Evolutionary conservation across 1,140 invertebrate genomes (phyloP), one percentile per base, ranked within the genome.

Genomic region (Augochlora pura): DNA sequence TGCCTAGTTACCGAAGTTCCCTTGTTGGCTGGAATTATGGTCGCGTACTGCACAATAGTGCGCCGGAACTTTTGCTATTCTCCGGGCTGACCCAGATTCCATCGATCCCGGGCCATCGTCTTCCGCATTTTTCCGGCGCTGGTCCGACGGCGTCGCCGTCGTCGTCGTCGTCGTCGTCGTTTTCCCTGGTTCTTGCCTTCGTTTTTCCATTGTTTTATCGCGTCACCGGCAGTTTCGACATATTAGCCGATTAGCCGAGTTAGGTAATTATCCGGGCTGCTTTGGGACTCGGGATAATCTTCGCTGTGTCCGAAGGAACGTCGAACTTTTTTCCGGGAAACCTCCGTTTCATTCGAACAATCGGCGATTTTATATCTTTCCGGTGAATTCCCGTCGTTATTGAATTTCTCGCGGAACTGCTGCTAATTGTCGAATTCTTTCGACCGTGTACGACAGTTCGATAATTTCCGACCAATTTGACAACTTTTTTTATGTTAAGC

Each of bases 21-120:
- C 46, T 72, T 72, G 54, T 82, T 74, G 70, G 49, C 59, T 59
- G 65, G 68, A 82, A 80, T 80, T 82, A 82, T 65, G 77, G 32
- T 64, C 68, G 39, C 69, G 64, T 67, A 72, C 49, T 25, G 59
- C 52, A 72, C 49, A 73, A 72, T 82, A 74, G 49, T 23, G 57
- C 42, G 32, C 52, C 27, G 39, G 14, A 82, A 80, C 77, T 80
- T 82, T 80, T 79, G 70, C 77, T 74, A 80, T 80, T 82, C 77
- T 74, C 70, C 39, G 64, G 77, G 52, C 52, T 65, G 77, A 80
- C 81, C 81, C 67, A 82, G 25, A 80, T 82, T 74, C 80, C 49
- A 21, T 18, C 49, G 67, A 62, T 39, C 32, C 38, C 57, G n/a
- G 46, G 21, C 9, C 54, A 57, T 42, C n/a, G 39, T 73, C 65